Percentiles rank a stretch among this genome's conserved stretches.
These are phyloP conservation scores for Anabacerthia variegaticeps DNA, from an alignment of 2,797 vertebrate genomes.

Conservation along the genomic window DNA sequence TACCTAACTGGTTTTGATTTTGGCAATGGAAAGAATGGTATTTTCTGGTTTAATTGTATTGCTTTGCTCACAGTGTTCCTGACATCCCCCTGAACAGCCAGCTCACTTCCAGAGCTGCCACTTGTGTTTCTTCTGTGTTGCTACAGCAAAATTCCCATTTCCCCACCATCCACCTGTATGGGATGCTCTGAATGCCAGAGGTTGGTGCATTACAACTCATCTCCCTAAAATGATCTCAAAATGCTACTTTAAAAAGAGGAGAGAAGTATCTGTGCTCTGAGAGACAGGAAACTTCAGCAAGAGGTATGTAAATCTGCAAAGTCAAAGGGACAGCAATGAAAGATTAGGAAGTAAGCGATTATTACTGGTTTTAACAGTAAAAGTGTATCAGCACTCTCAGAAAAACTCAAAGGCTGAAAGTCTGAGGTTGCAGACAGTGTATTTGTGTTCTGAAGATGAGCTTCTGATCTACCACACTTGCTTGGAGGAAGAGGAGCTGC, in stretches of 20 bases:
- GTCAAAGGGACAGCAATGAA: not conserved
- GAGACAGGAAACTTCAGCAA: not conserved
- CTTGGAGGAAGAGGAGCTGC: not conserved
- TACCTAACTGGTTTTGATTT: not conserved
- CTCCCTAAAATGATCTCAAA: not conserved
- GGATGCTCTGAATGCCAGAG: not conserved
- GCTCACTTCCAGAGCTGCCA: not conserved
- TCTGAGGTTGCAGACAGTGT: not conserved
- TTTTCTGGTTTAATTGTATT: not conserved
- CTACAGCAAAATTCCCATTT: not conserved
- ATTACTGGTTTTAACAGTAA: not conserved
- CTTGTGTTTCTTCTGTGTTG: not conserved
- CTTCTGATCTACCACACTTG: too few species aligned
- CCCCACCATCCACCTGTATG: not conserved
- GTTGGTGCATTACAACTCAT: not conserved
- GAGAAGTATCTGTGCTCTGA: not conserved
- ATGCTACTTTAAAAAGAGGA: too few species aligned
- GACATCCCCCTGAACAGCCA: not conserved
- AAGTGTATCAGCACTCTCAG: not conserved
- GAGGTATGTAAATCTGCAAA: not conserved
- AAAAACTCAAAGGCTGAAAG: not conserved
- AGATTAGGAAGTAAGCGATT: not conserved
- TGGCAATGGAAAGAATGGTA: not conserved
- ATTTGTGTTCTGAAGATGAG: not conserved
- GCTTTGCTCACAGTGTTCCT: not conserved